Conservation (phyloP, 2,888 invertebrate species). For the Drosophila ochracea region DNA sequence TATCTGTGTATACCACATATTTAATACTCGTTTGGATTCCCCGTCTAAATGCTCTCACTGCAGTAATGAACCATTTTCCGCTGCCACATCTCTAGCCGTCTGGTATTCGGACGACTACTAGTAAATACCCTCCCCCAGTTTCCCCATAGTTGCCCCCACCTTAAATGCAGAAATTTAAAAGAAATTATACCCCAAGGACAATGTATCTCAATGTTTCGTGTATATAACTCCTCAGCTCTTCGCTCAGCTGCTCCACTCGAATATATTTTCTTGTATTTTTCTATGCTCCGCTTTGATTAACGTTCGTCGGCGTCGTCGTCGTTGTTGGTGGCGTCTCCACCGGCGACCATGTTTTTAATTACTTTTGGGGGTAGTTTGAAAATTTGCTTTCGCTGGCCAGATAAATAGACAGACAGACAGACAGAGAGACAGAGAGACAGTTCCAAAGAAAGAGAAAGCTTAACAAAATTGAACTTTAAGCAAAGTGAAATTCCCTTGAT, state of each 20-base stretch:
- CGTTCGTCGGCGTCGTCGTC: constrained; percentile 55
- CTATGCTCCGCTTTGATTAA: constrained; percentile 77
- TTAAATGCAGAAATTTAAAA: constrained; percentile 71
- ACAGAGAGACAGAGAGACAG: constrained; percentile 6
- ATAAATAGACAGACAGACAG: constrained; percentile 5
- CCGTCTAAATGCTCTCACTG: not conserved
- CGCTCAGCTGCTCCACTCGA: constrained; percentile 8
- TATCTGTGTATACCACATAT: not conserved
- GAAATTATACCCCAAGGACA: constrained; percentile 82
- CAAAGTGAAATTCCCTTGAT: constrained; percentile 14
- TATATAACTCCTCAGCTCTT: constrained; percentile 12
- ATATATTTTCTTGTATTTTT: constrained; percentile 63
- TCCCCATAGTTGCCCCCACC: constrained; percentile 18
- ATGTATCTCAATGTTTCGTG: constrained; percentile 37
- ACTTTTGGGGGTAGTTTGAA: constrained; percentile 79
- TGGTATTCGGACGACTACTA: constrained; percentile 16
- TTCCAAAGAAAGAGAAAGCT: constrained; percentile 53
- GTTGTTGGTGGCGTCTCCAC: constrained; percentile 53
- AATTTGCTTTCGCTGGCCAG: constrained; percentile 41
- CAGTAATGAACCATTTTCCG: constrained; percentile 28
- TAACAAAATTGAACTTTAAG: constrained; percentile 36
- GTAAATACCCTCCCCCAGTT: not conserved
- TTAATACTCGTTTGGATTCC: not conserved
- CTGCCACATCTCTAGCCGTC: constrained; percentile 17
- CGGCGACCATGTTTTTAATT: constrained; percentile 72